Evolutionary conservation across 2,113 vertebrate species (phyloP).

Genomic region (Varanus komodoensis): DNA sequence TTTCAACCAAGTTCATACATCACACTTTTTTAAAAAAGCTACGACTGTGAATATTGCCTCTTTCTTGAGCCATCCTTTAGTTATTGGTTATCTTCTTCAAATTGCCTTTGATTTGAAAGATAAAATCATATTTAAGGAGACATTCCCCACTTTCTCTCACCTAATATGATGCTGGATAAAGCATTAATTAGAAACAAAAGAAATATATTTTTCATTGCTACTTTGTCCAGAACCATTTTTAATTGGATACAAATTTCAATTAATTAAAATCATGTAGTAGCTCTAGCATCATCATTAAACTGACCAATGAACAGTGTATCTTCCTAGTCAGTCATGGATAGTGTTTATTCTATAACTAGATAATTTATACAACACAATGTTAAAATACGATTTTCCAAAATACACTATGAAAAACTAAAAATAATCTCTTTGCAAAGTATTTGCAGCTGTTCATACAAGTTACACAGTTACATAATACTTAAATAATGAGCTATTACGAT

Average conservation of each 20-base stretch:
- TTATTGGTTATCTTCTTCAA: not conserved
- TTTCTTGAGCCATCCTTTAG: no score
- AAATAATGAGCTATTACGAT: slow-evolving; percentile 80
- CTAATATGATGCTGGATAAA: not conserved
- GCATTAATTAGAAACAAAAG: not conserved
- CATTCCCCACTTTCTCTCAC: not conserved
- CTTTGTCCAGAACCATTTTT: not conserved
- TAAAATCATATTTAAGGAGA: not conserved
- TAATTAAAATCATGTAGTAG: not conserved
- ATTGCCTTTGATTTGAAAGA: not conserved
- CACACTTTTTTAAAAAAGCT: no score
- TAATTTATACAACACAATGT: slow-evolving; percentile 25
- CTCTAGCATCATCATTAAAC: not conserved
- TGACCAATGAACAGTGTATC: slow-evolving; percentile 23
- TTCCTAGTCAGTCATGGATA: slow-evolving; percentile 27
- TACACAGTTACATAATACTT: slow-evolving; percentile 80
- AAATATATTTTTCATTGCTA: not conserved
- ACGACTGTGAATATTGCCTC: no score
- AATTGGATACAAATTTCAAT: not conserved
- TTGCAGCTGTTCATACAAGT: slow-evolving; percentile 79
- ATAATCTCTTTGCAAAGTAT: slow-evolving; percentile 74
- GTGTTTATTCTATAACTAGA: slow-evolving; percentile 54
- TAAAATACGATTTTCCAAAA: slow-evolving; percentile 63
- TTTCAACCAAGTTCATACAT: no score
- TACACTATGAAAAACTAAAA: slow-evolving; percentile 64